Base-by-base conservation (phyloP, 2,113 vertebrate species). In the Corythoichthys intestinalis region DNA sequence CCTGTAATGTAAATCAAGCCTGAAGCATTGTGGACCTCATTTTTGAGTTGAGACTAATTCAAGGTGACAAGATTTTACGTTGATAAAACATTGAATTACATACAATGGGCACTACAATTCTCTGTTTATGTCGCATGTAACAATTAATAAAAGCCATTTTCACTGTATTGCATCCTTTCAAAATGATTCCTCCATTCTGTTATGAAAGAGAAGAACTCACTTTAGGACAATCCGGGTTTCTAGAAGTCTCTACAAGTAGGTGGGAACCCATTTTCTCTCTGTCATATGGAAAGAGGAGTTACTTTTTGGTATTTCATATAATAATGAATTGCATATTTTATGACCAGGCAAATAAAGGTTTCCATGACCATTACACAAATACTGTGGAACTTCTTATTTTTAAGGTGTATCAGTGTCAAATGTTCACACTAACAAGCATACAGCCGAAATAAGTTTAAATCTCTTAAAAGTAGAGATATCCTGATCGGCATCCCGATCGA, bases 181-280 rank as follows among this genome's bases (percentile, higher is more conserved):
- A 5, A 63, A 39, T 2, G 8, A 48, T 68, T 76, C 77, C 61
- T 58, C 53, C 41, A 59, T 72, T 46, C 14, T 50, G 28, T 49
- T 54, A 46, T 66, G n/a, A 47, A 38, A 35, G 11, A 78, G 56
- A 64, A 47, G 46, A 67, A 75, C 92, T 92, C 84, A 98, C 96
- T 91, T 98, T 98, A 8, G 95, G 95, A 88, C 95, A 96, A 56
- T 83, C 88, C 4, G 93, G 91, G 85, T 96, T 94, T 88, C 96
- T 94, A 76, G 96, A 91, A 10, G 95, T 97, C 89, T 98, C 95
- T 79, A 98, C 95, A 92, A 98, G 86, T 69, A 98, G 89, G 75
- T 94, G 89, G 65, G 94, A 95, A 65, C 96, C 96, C 94, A 98
- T 94, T 91, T 90, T 95, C 82, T 98, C 96, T 87, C 96, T 98